Conservation (phyloP, 2,888 invertebrate genomes). For the Cryptocephalus primarius region DNA sequence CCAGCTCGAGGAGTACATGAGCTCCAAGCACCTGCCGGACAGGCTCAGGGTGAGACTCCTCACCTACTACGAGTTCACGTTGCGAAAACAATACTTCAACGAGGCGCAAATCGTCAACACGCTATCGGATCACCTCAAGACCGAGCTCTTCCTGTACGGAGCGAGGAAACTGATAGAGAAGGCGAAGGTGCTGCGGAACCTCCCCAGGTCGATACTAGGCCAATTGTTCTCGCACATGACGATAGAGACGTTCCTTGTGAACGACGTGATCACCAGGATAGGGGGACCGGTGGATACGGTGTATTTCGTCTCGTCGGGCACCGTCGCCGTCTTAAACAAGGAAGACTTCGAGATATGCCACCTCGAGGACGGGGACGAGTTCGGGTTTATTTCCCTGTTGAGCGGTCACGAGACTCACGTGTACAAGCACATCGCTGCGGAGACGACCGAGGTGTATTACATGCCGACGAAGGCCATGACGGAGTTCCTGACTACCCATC, state of each 20-base stretch:
- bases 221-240: constrained; percentile 9
- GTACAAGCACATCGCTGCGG: constrained; percentile 21
- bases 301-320: constrained; percentile 43
- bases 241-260: constrained; percentile 4
- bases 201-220: constrained; percentile 32
- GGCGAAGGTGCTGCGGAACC: constrained; percentile 35
- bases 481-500: not conserved
- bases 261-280: constrained; percentile 36
- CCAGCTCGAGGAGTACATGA: constrained; percentile 43
- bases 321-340: constrained; percentile 35
- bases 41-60: constrained; percentile 37
- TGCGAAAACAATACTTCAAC: constrained; percentile 42
- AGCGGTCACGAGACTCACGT: constrained; percentile 9
- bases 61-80: constrained; percentile 42
- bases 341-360: constrained; percentile 42
- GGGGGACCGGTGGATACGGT: constrained; percentile 35
- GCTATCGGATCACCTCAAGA: constrained; percentile 29
- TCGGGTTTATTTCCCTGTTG: constrained; percentile 31
- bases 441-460: constrained; percentile 28
- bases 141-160: constrained; percentile 38
- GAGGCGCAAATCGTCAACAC: constrained; percentile 32
- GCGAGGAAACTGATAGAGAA: constrained; percentile 39
- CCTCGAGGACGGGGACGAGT: constrained; percentile 43
- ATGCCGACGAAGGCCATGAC: not conserved
- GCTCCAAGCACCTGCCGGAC: constrained; percentile 40